A percentile compares a stretch with the other conserved stretches of the same genome.
Conservation (phyloP, 2,113 vertebrate species). For the Aspidoscelis tigris region DNA sequence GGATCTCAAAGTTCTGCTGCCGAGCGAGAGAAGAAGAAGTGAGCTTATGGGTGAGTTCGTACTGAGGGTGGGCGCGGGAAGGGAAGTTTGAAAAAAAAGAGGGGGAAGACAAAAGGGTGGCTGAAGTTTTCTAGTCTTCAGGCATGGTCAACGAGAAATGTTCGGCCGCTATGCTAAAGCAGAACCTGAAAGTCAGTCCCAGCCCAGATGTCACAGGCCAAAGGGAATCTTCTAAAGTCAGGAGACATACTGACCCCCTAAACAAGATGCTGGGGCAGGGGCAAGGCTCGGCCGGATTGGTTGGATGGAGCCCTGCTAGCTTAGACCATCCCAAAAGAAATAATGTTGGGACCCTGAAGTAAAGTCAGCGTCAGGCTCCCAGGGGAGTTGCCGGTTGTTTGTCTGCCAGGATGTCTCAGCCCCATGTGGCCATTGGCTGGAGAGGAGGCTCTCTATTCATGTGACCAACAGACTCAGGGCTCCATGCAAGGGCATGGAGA, state of each 20-base stretch:
- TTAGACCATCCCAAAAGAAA: background rate
- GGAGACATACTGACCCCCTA: background rate
- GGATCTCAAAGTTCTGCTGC: constrained; percentile 46
- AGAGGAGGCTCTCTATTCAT: background rate
- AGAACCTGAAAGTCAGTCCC: background rate
- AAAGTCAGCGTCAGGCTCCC: background rate
- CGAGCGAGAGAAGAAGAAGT: constrained; percentile 46
- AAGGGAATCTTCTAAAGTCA: background rate
- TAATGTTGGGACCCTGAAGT: background rate
- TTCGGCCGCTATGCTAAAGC: background rate
- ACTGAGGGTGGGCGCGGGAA: background rate
- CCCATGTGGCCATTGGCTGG: background rate
- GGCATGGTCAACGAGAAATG: background rate
- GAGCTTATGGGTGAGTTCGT: constrained; percentile 8
- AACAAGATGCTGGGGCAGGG: background rate
- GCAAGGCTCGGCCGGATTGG: background rate
- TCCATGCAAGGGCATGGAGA: background rate
- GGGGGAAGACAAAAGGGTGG: background rate
- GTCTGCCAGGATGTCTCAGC: background rate
- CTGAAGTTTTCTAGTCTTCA: background rate
- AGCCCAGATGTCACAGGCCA: background rate
- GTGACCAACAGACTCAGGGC: background rate
- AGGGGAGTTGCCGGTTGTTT: background rate
- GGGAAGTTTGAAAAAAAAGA: background rate
- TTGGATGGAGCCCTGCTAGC: background rate